Evolutionary conservation across 2,888 invertebrate genomes (phyloP).

Genomic region (Cyclophora albipunctata): DNA sequence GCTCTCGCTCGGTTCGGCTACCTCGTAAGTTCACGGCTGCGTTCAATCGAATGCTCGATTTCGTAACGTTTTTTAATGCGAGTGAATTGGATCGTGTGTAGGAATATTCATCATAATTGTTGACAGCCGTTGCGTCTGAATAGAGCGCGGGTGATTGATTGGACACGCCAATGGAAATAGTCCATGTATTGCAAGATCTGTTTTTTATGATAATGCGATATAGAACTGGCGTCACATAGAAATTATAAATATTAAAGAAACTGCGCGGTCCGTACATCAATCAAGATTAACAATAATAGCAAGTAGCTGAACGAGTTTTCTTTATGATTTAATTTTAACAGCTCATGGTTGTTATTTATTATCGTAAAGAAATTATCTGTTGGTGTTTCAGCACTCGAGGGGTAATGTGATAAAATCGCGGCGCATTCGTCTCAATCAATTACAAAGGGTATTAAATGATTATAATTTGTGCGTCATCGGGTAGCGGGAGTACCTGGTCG

Average conservation of each 20-base stretch:
- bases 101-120: constrained; percentile 44
- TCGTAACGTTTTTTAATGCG: constrained; percentile 39
- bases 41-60: constrained; percentile 38
- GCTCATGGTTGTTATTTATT: neutral
- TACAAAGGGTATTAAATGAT: too few species aligned
- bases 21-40: constrained; percentile 42
- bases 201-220: constrained; percentile 15
- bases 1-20: constrained; percentile 26
- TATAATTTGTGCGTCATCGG: too few species aligned
- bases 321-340: too few species aligned
- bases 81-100: constrained; percentile 39
- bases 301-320: neutral
- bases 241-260: constrained; percentile 19
- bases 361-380: neutral
- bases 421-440: too few species aligned
- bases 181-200: constrained; percentile 24
- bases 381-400: neutral
- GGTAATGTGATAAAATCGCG: neutral
- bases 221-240: constrained; percentile 5
- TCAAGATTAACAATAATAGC: constrained; percentile 11
- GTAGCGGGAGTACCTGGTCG: neutral
- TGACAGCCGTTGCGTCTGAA: constrained; percentile 43
- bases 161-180: constrained; percentile 34
- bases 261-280: constrained; percentile 28
- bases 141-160: constrained; percentile 39